Conservation (phyloP, 1,140 invertebrate genomes). For the Diuraphis noxia region DNA sequence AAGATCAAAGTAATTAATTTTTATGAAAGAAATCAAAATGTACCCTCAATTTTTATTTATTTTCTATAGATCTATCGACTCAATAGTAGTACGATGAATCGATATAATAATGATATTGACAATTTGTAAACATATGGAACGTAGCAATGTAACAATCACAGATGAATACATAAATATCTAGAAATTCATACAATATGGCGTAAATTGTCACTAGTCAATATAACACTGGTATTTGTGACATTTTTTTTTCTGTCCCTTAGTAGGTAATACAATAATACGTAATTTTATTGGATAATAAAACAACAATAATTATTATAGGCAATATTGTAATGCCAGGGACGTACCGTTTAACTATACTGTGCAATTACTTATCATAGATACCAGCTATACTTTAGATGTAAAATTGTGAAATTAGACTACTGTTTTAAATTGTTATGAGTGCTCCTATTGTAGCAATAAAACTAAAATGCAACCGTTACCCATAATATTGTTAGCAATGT, state of each 20-base stretch:
- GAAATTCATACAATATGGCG: background rate
- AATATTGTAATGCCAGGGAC: constrained; percentile 10
- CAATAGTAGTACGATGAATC: background rate
- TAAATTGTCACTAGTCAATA: background rate
- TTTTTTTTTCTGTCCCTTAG: background rate
- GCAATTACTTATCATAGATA: constrained; percentile 10
- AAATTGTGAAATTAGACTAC: background rate
- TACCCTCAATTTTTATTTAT: background rate
- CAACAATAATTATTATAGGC: background rate
- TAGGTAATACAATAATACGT: background rate
- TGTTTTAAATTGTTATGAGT: constrained; percentile 13
- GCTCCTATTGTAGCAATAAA: constrained; percentile 24
- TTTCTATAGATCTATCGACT: background rate
- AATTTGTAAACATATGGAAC: background rate
- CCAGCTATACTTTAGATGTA: background rate
- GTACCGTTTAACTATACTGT: background rate
- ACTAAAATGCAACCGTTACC: constrained; percentile 6
- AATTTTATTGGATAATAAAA: constrained; percentile 7
- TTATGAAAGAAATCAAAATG: background rate
- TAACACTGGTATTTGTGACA: background rate
- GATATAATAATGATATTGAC: background rate
- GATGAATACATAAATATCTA: background rate
- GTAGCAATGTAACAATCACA: background rate
- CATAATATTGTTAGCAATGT: background rate
- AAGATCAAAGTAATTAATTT: background rate